Conservation (phyloP, 2,113 vertebrate genomes). For the Planiliza haematocheilus region DNA sequence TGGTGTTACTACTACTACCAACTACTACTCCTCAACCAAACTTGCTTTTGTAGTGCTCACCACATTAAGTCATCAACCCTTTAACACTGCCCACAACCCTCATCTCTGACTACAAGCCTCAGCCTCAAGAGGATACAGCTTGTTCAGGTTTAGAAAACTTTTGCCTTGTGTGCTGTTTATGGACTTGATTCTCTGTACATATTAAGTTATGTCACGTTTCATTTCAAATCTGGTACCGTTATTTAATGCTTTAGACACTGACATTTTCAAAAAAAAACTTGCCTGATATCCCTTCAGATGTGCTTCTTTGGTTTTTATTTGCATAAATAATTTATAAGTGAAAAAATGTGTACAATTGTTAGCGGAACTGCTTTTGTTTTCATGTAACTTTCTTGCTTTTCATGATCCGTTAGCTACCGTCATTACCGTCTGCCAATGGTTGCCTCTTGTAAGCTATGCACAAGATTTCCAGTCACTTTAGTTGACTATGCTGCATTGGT, state of each 20-base stretch:
- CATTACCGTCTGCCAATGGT: slow-evolving; percentile 68
- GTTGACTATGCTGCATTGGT: slow-evolving; percentile 61
- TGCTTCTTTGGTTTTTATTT: slow-evolving; percentile 59
- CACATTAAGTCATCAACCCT: slow-evolving; percentile 64
- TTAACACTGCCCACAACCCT: slow-evolving; percentile 69
- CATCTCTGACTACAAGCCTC: slow-evolving; percentile 58
- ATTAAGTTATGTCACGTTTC: slow-evolving; percentile 73
- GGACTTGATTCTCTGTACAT: slow-evolving; percentile 64
- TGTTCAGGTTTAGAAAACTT: slow-evolving; percentile 68
- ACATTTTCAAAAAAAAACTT: slow-evolving; percentile 15
- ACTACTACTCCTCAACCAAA: slow-evolving; percentile 74
- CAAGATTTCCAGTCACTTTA: slow-evolving; percentile 56
- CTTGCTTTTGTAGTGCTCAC: slow-evolving; percentile 74
- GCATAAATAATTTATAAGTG: slow-evolving; percentile 39
- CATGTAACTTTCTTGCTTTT: slow-evolving; percentile 46
- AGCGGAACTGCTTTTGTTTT: slow-evolving; percentile 56
- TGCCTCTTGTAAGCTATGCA: slow-evolving; percentile 83
- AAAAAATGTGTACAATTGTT: slow-evolving; percentile 43
- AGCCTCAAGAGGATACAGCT: slow-evolving; percentile 54
- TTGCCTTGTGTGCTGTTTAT: slow-evolving; percentile 51
- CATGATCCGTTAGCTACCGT: slow-evolving; percentile 37
- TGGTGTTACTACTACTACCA: slow-evolving; percentile 75
- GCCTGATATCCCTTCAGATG: slow-evolving; percentile 44
- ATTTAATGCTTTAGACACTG: slow-evolving; percentile 61
- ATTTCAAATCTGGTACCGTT: slow-evolving; percentile 56